Evolutionary conservation across 2,797 vertebrate species (phyloP).

Genomic region (Miopithecus talapoin): DNA sequence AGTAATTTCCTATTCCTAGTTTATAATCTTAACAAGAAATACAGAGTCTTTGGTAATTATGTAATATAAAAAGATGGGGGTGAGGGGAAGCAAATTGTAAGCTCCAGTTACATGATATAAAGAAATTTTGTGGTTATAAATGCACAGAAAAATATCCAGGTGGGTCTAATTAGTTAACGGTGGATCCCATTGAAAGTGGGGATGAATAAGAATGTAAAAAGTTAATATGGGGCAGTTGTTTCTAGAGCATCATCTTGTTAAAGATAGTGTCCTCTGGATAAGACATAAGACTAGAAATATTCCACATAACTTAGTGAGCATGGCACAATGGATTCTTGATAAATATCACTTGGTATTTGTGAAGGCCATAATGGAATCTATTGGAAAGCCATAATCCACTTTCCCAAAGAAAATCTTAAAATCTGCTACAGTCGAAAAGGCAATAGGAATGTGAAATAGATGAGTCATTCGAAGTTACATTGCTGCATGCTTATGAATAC

Average conservation of each 20-base stretch:
- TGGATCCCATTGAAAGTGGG: neutral
- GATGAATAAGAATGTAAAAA: neutral
- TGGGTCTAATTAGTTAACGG: neutral
- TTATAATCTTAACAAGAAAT: neutral
- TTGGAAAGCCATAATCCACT: neutral
- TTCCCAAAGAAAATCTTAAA: neutral
- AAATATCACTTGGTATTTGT: neutral
- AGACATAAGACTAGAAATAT: neutral
- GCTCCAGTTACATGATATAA: neutral
- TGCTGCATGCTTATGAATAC: neutral
- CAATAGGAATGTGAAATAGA: neutral
- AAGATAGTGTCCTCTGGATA: neutral
- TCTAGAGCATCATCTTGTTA: neutral
- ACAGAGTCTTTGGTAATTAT: neutral
- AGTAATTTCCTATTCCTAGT: neutral
- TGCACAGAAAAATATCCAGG: neutral
- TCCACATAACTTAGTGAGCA: neutral
- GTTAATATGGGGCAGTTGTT: neutral
- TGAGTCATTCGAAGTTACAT: neutral
- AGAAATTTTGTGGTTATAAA: neutral
- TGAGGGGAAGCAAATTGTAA: neutral
- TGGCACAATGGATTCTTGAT: neutral
- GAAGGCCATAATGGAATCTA: neutral
- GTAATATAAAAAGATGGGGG: neutral
- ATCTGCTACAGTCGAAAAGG: neutral